Base-by-base conservation (phyloP, 2,113 vertebrate genomes). In the Sceloporus tristichus region DNA sequence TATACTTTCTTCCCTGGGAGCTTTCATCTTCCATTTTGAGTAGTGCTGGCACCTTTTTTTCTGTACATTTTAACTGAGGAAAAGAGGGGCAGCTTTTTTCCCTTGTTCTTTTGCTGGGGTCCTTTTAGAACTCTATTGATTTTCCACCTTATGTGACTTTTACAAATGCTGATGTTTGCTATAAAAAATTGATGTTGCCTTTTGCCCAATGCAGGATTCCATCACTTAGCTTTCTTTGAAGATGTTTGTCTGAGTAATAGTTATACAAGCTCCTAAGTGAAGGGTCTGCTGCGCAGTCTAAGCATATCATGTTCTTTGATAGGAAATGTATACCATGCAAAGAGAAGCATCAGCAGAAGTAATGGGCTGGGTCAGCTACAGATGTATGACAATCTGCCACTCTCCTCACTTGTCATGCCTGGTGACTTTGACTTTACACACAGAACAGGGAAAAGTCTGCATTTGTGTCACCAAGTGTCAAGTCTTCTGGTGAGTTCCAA, bases 131-230 rank as follows among this genome's bases (percentile, higher is more conserved):
- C 70, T 78, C 81, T 91, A 94, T 92, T 82, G 94, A 94, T 94
- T 94, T 92, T 82, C 89, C 38, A 88, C 85, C 89, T 94, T 88
- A 73, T 3, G 0, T 92, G 90, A 82, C 85, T 93, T 90, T 71
- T 89, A 94, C 93, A 95, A 94, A 95, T 93, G 88, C 88, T 81
- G 89, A 84, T 93, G 93, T 91, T 92, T 88, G 82, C 87, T 87
- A 83, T 87, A 86, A 93, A 88, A 90, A 42, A 23, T 84, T 87
- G 84, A 88, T 89, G 86, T 48, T 90, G 90, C 13, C 89, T 90
- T 93, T 90, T 0, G 48, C 25, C 85, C n/a, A 1, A 62, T 27
- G 23, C 74, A 73, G 80, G 85, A 82, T 18, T 0, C 83, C 83
- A 82, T 90, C 89, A 73, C 65, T 92, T 89, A 0, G 79, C 88